Base-by-base conservation (phyloP, 92 coral and sea anemone species). In the Micromussa lordhowensis region DNA sequence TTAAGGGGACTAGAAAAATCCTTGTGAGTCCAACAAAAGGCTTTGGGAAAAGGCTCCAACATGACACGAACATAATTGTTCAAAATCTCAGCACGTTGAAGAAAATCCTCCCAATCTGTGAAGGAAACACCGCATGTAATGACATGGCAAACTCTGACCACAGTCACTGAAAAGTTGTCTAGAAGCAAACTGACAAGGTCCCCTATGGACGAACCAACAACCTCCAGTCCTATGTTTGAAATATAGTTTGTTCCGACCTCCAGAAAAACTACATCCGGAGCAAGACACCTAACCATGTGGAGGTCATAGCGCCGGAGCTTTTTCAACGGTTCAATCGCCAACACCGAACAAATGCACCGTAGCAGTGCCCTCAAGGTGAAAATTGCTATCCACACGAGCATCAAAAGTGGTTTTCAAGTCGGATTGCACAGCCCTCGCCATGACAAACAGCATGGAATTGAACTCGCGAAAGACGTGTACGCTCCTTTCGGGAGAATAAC, bases 91-190 rank as follows among this genome's bases (percentile, higher is more conserved):
- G 89, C 89, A 35, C 73, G 68, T 76, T 59, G 89, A 64, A 64
- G 35, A 71, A 89, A 89, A 26, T 66, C 71, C 51, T 40, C 84
- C 84, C 85, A 89, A 48, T 82, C 59, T 35, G 88, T 22, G 79
- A 82, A 88, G 44, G 87, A 36, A 71, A 18, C 77, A 87, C 91
- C 91, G 73, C 91, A 87, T 82, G 91, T 87, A 71, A 88, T 88
- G 79, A 88, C 91, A 61, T 82, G 91, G 59, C 91, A 88, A 82
- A 88, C 91, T 19, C 91, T 82, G 26, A 88, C 28, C 21, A 88
- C 91, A 28, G 77, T 83, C 69, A 88, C 88, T 78, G 91, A 36
- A 75, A 82, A 88, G 32, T 69, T 44, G 78, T 68, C 21, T 78
- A 83, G 40, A 83, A 83, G 77, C 19, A 48, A 85, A 55, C 31